A percentile compares a stretch with the other conserved stretches of the same genome.
These are phyloP conservation scores for Melitaea cinxia DNA, from an alignment of 1,140 invertebrate genomes.

Conservation along the genomic window DNA sequence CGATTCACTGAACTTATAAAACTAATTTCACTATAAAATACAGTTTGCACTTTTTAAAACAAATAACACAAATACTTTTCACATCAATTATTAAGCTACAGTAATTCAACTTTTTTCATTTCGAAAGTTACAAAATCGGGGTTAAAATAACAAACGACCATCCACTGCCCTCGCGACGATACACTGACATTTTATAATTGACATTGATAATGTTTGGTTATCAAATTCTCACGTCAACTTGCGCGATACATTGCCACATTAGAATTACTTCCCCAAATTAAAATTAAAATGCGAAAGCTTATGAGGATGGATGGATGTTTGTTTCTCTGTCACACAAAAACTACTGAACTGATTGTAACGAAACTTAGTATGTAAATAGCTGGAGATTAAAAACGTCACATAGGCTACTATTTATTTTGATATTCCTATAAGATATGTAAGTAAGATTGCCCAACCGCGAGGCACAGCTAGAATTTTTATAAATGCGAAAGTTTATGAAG, in stretches of 20 bases:
- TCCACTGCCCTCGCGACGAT: neutral
- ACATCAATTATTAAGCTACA: slow-evolving; percentile 1
- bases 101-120: slow-evolving; percentile 1
- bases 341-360: too few species aligned
- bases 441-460: too few species aligned
- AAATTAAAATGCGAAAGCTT: too few species aligned
- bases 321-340: too few species aligned
- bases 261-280: too few species aligned
- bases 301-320: too few species aligned
- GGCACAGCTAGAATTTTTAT: too few species aligned
- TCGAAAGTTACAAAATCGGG: slow-evolving; percentile 14
- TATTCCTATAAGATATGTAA: too few species aligned
- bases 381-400: too few species aligned
- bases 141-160: slow-evolving; percentile 5
- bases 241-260: neutral
- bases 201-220: neutral
- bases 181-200: slow-evolving; percentile 8
- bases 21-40: neutral
- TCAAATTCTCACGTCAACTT: neutral
- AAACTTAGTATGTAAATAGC: too few species aligned
- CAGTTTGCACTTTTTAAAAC: neutral
- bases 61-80: neutral
- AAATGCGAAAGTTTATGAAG: too few species aligned
- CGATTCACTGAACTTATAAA: neutral
- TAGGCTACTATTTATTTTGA: too few species aligned